These are phyloP conservation scores for Porites lutea DNA, from an alignment of 64 coral and sea anemone genomes.

Conservation along the genomic window DNA sequence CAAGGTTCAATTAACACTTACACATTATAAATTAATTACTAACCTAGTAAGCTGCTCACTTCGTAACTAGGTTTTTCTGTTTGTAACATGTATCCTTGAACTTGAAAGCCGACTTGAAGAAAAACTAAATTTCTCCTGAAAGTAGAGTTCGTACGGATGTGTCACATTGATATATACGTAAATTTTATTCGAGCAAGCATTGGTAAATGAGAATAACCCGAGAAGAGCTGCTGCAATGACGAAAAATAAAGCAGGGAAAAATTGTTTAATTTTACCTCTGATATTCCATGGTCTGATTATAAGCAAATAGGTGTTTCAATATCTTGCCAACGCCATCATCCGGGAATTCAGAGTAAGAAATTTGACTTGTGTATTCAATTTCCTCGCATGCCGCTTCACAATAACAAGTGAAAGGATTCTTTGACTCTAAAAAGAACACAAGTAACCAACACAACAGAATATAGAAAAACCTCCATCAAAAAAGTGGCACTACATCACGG, in stretches of 20 bases:
- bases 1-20: not conserved
- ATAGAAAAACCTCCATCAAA: too few species aligned
- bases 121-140: conserved; percentile 59
- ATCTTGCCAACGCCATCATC: conserved; percentile 13
- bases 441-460: too few species aligned
- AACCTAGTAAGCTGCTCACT: conserved; percentile 21
- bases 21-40: not conserved
- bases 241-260: too few species aligned
- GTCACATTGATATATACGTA: too few species aligned
- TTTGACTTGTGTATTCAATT: not conserved
- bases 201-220: too few species aligned
- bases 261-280: not conserved
- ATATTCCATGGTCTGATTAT: conserved; percentile 36
- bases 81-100: not conserved
- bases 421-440: not conserved
- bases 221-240: too few species aligned
- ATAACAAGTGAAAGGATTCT: not conserved
- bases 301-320: conserved; percentile 1
- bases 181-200: too few species aligned
- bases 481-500: too few species aligned
- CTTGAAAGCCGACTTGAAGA: conserved; percentile 57
- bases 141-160: not conserved
- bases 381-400: conserved; percentile 39
- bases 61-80: conserved; percentile 9
- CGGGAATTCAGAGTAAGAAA: conserved; percentile 63